Conservation (phyloP, 1,140 invertebrate genomes). For the Hylaeus volcanicus region DNA sequence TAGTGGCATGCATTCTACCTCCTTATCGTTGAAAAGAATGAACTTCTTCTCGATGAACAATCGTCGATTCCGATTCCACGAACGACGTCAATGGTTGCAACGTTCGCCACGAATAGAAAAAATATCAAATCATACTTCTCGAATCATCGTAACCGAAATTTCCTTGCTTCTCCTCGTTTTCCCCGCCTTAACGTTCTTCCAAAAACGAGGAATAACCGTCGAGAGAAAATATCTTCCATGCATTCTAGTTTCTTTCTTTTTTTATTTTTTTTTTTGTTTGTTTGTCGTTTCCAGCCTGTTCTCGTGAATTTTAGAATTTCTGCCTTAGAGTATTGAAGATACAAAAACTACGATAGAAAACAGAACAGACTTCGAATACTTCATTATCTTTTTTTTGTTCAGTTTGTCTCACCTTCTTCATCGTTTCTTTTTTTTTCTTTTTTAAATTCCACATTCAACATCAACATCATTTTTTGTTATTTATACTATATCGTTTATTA, state of each 20-base stretch:
- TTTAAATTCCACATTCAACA: slow-evolving; percentile 75
- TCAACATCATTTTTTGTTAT: slow-evolving; percentile 65
- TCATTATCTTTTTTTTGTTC: slow-evolving; percentile 47
- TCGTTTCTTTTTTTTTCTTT: neutral
- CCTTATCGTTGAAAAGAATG: no score
- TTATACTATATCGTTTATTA: slow-evolving; percentile 14
- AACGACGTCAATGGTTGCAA: no score
- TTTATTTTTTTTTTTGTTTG: neutral
- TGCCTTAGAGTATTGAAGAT: slow-evolving; percentile 80
- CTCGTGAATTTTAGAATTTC: slow-evolving; percentile 73
- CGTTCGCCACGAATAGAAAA: neutral
- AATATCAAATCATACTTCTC: neutral
- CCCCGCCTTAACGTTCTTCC: neutral
- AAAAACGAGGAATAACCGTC: slow-evolving; percentile 22
- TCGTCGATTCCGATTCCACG: no score
- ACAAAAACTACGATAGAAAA: slow-evolving; percentile 81
- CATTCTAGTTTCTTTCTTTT: neutral
- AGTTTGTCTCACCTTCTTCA: slow-evolving; percentile 37
- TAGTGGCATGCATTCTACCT: no score
- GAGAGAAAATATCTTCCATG: slow-evolving; percentile 16
- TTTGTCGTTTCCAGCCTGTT: slow-evolving; percentile 38
- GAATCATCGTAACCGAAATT: slow-evolving; percentile 2
- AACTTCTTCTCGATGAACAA: no score
- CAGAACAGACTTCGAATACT: slow-evolving; percentile 77
- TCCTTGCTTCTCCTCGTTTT: slow-evolving; percentile 26